Evolutionary conservation across 2,113 vertebrate genomes (phyloP), one percentile per base, ranked within the genome.

Genomic region (Tachycineta bicolor): DNA sequence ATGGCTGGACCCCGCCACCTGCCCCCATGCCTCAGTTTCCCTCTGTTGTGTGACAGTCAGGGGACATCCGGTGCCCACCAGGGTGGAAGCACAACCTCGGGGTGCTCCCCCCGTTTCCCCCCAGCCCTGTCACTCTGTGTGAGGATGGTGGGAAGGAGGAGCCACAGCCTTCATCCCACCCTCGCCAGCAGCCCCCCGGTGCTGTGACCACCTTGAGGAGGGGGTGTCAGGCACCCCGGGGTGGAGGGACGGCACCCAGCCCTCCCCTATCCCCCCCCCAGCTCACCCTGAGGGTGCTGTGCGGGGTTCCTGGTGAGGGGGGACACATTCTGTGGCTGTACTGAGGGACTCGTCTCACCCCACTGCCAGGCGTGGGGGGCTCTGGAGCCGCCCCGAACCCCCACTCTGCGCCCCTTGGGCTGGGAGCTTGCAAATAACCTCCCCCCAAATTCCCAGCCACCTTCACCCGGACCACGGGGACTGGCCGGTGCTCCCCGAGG

Each of bases 1-100:
- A 25, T 16, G 50, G n/a, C 58, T 3, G 1, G 4, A 9, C 3
- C 13, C 47, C n/a, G 31, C 10, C 1, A 2, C 4, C 64, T 19
- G 5, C 71, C 39, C 19, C 8, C 0, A 0, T 67, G 83, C 76
- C 52, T 79, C 79, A 7, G 69, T 87, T 86, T 86, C 76, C 84
- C 44, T 33, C 2, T 2, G 18, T 37, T 14, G 5, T 1, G n/a
- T 11, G 76, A 22, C 2, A 0, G 2, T 2, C 2, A 21, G 11
- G 44, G 83, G 44, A 4, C 12, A 34, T 44, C 31, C 14, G 39
- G 26, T 44, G 31, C 28, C 43, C 20, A 12, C 17, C 23, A 6
- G 11, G 20, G 22, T 10, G 68, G 12, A 7, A n/a, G 23, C 20
- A 17, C 12, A 41, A 33, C 37, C 6, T 0, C 0, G 3, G 34